Percentiles rank a stretch among this genome's conserved stretches.
Evolutionary conservation across 1,140 invertebrate species (phyloP).

Genomic region (Heliconius melpomene): DNA sequence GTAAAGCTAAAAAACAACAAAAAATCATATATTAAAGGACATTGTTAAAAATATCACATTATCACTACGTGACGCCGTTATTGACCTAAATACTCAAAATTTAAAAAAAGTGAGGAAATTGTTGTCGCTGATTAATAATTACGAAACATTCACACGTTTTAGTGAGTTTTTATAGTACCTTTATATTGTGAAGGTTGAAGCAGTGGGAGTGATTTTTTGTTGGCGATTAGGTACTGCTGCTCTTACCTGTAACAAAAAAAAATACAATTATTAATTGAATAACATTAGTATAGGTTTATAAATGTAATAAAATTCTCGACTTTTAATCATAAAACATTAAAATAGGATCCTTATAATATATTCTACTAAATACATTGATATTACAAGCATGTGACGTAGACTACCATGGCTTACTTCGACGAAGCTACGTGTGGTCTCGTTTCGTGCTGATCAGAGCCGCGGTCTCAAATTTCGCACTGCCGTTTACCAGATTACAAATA

Average conservation of each 20-base stretch:
- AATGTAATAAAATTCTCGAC: background rate
- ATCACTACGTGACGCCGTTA: background rate
- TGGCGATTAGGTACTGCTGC: background rate
- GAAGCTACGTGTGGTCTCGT: slow-evolving; percentile 37
- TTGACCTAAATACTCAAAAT: slow-evolving; percentile 5
- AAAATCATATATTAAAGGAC: background rate
- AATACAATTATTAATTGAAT: background rate
- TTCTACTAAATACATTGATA: background rate
- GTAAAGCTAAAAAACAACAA: background rate
- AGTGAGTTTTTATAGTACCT: slow-evolving; percentile 4
- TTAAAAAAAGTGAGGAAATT: slow-evolving; percentile 7
- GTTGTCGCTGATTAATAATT: slow-evolving; percentile 12
- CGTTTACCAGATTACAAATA: slow-evolving; percentile 30
- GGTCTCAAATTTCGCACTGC: slow-evolving; percentile 30
- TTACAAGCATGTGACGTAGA: slow-evolving; percentile 17
- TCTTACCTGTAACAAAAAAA: slow-evolving; percentile 51
- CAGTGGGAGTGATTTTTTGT: background rate
- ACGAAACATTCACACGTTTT: slow-evolving; percentile 32
- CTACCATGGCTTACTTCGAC: slow-evolving; percentile 22
- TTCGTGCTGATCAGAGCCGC: slow-evolving; percentile 26
- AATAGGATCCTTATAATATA: background rate
- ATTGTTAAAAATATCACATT: background rate
- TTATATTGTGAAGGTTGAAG: background rate
- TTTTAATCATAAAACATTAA: background rate
- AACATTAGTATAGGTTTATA: background rate